Evolutionary conservation across 2,888 invertebrate genomes (phyloP), one percentile per base, ranked within the genome.

Genomic region (Parascotia fuliginaria): DNA sequence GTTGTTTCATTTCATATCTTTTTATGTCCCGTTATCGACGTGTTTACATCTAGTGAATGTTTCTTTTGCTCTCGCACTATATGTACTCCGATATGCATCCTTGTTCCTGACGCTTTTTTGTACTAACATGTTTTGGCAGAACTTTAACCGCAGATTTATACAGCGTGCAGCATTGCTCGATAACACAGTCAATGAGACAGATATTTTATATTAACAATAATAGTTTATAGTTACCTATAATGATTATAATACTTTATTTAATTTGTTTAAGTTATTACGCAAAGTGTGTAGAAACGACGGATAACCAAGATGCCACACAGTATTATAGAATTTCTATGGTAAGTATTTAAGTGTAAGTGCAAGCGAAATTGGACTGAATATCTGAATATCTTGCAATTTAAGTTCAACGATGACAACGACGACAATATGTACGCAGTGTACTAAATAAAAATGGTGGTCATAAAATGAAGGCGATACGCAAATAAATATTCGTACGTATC

Each of bases 281-380:
- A 15, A 27, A 13, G 11, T 48, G 43, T 44, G 7, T 19, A 9
- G 14, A 36, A 9, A 45, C 41, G 29, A 40, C 42, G 14, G 65
- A 46, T 7, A 34, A 51, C 12, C 34, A 51, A 29, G 62, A 61
- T 27, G 5, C 33, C 4, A 62, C 46, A 55, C 45, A 66, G 31
- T 68, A 51, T 51, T 83, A 81, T 57, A 81, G 77, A 59, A 78
- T 87, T 60, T 85, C 85, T 14, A 84, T 86, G 87, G 87, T 87
- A 61, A 81, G 85, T 31, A 31, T 36, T 33, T 40, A 15, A 29
- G n/a, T n/a, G n/a, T n/a, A n/a, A n/a, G n/a, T n/a, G n/a, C n/a
- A n/a, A n/a, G n/a, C n/a, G n/a, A n/a, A n/a, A n/a, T n/a, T n/a
- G n/a, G n/a, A n/a, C n/a, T n/a, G n/a, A n/a, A n/a, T n/a, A n/a